Evolutionary conservation across 2,888 invertebrate genomes (phyloP), one percentile per base, ranked within the genome.

Genomic region (Tenthredo notha): DNA sequence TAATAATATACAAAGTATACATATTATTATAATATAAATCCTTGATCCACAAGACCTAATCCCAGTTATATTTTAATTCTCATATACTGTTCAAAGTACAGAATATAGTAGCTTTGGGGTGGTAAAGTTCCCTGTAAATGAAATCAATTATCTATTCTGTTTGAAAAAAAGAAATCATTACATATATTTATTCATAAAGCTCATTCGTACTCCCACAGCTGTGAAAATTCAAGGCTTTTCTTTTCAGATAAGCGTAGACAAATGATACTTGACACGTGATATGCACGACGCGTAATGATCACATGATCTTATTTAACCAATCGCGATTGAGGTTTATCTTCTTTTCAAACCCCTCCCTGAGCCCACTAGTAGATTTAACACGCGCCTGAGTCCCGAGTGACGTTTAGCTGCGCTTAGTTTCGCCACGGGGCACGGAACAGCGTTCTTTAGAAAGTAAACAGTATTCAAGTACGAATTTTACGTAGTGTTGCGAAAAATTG

Each of bases 161-260:
- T 58, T 21, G 6, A n/a, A n/a, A 21, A 18, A n/a, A 21, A 7
- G 6, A 18, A 58, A 21, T 21, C 9, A 58, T 58, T 58, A 21
- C 9, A 21, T 58, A 5, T 58, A 21, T n/a, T 58, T n/a, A n/a
- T 43, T 4, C 15, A 37, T 70, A 12, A n/a, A 18, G n/a, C n/a
- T 61, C 4, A 61, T 61, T 61, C 37, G 37, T 37, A 10, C 25
- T 25, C 4, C 1, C 61, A 61, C 21, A 58, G 33, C 18, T 54
- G 78, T 78, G 33, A n/a, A 78, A 78, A 78, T 78, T 47, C 47
- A 78, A 78, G 54, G 58, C 78, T 47, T 47, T 40, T 75, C 43
- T 75, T n/a, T 33, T 54, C 54, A 21, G 15, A 29, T 29, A 29
- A 50, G n/a, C 21, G 25, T 47, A 75, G 21, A 43, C 61, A 75